A percentile compares a stretch with the other conserved stretches of the same genome.
Evolutionary conservation across 2,113 vertebrate genomes (phyloP).

Genomic region (Zapus hudsonius): DNA sequence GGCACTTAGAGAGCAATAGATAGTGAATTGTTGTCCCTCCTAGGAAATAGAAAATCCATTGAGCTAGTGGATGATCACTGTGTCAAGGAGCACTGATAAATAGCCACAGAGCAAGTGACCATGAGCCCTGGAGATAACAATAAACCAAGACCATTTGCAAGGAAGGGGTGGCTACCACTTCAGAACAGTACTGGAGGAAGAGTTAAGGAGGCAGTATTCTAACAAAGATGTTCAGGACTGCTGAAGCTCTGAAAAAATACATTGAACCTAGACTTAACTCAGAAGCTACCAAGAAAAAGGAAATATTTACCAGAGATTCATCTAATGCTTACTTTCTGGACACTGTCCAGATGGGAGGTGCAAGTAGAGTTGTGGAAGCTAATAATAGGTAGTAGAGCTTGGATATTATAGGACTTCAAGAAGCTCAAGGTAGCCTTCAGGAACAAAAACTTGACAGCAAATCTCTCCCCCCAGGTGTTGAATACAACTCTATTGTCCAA

Average conservation of each 20-base stretch:
- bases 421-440: not conserved
- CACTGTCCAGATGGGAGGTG: not conserved
- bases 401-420: not conserved
- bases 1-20: not conserved
- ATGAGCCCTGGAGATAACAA: not conserved
- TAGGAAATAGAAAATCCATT: not conserved
- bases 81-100: not conserved
- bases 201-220: not conserved
- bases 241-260: not conserved
- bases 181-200: not conserved
- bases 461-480: slow-evolving; percentile 87
- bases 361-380: not conserved
- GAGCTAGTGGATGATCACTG: not conserved
- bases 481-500: slow-evolving; percentile 81
- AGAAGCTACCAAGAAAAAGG: not conserved
- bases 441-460: not conserved
- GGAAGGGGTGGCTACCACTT: not conserved
- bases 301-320: not conserved
- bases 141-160: not conserved
- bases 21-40: not conserved
- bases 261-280: not conserved
- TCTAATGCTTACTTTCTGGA: not conserved
- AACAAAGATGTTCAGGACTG: not conserved
- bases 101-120: not conserved
- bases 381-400: not conserved